Percentiles rank a stretch among this genome's conserved stretches.
These are phyloP conservation scores for Plestiodon gilberti DNA, from an alignment of 2,113 vertebrate species.

Conservation along the genomic window DNA sequence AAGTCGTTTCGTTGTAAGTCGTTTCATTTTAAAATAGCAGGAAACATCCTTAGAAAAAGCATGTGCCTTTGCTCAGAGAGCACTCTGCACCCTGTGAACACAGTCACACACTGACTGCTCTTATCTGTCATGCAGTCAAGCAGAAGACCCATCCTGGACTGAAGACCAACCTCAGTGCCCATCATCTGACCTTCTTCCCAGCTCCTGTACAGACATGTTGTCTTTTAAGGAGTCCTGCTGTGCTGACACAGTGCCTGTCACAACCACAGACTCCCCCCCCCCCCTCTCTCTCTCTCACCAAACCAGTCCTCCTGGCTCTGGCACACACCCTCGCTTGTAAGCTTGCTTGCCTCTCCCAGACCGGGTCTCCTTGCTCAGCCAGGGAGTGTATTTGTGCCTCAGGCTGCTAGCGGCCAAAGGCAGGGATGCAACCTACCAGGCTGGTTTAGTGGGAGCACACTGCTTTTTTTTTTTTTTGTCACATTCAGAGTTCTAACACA, in stretches of 20 bases:
- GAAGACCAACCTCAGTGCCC: neutral
- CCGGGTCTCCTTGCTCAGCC: neutral
- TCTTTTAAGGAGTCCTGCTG: neutral
- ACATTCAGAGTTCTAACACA: slow-evolving; percentile 16
- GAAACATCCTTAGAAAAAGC: neutral
- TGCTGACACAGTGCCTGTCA: neutral
- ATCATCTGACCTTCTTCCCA: neutral
- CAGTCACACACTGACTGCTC: neutral
- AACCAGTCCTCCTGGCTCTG: neutral
- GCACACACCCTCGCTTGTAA: neutral
- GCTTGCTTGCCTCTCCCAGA: neutral
- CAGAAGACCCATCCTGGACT: neutral
- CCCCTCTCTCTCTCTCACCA: too few relatives aligned
- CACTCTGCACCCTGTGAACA: neutral
- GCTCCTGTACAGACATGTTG: neutral
- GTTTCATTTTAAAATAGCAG: too few relatives aligned
- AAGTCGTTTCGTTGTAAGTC: too few relatives aligned
- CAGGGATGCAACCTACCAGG: slow-evolving; percentile 58
- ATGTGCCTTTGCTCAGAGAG: neutral
- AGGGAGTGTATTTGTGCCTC: neutral
- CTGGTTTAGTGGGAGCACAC: slow-evolving; percentile 61
- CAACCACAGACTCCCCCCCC: neutral
- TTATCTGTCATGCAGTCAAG: neutral
- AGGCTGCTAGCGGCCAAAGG: neutral
- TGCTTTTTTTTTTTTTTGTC: slow-evolving; percentile 53